These are phyloP conservation scores for Paratilapia polleni DNA, from an alignment of 2,113 vertebrate genomes.

Conservation along the genomic window DNA sequence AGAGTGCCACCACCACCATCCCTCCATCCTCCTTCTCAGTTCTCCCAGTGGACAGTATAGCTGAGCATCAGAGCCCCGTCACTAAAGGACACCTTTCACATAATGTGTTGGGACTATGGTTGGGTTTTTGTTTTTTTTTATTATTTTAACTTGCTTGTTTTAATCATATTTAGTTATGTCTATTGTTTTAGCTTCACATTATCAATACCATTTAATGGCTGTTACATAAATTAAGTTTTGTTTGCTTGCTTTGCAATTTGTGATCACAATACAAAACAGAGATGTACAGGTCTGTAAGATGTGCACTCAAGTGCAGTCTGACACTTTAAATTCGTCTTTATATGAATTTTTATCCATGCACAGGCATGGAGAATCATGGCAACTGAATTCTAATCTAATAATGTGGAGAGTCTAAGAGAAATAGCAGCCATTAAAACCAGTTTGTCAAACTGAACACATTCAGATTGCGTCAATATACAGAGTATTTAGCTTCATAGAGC, in stretches of 20 bases:
- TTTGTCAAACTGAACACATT: background rate
- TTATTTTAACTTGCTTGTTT: background rate
- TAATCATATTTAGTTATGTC: background rate
- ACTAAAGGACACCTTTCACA: background rate
- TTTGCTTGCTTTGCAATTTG: background rate
- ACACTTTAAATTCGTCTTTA: background rate
- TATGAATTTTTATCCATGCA: background rate
- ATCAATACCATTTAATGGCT: background rate
- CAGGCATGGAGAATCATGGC: background rate
- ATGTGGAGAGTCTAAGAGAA: background rate
- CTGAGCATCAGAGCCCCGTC: too few relatives aligned
- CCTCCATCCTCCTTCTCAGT: background rate
- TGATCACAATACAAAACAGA: background rate
- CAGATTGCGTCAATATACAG: background rate
- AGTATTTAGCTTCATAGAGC: background rate
- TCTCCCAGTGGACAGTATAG: too few relatives aligned
- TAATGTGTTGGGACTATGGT: background rate
- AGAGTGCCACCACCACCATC: background rate
- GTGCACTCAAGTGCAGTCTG: too few relatives aligned
- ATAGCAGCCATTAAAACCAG: background rate
- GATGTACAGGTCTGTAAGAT: too few relatives aligned
- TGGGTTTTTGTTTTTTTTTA: background rate
- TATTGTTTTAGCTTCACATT: background rate
- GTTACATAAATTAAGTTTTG: background rate
- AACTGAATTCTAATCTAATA: background rate